phyloP scores from a whole-genome alignment of 1,140 invertebrate species.

The Bombus sibiricus region DNA sequence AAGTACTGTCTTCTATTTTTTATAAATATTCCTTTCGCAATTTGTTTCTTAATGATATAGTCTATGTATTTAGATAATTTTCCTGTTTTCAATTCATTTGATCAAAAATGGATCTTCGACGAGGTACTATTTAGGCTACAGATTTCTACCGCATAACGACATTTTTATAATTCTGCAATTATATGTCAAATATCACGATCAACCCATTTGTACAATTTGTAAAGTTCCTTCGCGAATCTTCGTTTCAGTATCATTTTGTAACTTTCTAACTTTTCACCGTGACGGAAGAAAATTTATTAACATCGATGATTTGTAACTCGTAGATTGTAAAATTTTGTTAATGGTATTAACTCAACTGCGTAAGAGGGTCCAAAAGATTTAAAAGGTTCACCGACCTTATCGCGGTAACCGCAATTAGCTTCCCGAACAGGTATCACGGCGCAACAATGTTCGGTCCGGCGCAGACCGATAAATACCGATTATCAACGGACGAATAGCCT shows the following conservation, averaged over 20 bases:
- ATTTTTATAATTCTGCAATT: too few species aligned
- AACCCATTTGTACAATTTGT: background rate
- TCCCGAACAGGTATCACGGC: background rate
- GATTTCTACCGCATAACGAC: too few species aligned
- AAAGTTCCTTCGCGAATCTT: background rate
- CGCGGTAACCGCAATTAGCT: background rate
- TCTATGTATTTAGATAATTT: too few species aligned
- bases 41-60: too few species aligned
- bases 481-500: conserved; percentile 17
- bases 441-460: conserved; percentile 6
- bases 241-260: background rate
- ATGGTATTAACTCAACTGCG: background rate
- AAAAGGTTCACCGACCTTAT: background rate
- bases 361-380: background rate
- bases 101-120: too few species aligned
- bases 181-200: background rate
- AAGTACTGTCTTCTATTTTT: too few species aligned
- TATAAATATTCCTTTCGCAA: too few species aligned
- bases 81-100: too few species aligned
- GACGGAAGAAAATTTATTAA: background rate
- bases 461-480: conserved; percentile 53
- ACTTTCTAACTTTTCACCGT: background rate
- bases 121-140: too few species aligned
- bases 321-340: background rate
- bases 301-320: too few species aligned